Evolutionary conservation across 2,797 vertebrate species (phyloP), one percentile per base, ranked within the genome.

Genomic region (Lepus townsendii): DNA sequence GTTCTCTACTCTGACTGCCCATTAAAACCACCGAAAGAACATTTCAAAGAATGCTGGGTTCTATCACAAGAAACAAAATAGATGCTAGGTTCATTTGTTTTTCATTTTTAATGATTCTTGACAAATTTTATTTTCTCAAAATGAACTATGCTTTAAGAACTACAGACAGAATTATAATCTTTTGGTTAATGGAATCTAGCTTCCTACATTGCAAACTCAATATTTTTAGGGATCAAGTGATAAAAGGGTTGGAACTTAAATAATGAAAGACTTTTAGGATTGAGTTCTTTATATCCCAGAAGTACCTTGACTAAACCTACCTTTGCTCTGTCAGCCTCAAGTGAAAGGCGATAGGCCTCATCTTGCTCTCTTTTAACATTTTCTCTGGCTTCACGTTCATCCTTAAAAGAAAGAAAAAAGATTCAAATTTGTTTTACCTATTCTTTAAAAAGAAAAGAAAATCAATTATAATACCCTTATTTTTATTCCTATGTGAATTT

Each of bases 271-370:
- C 69, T 27, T 69, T 88, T 68, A 80, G 60, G 32, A 78, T 73
- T 93, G 65, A 94, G 54, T 80, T 86, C 27, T 57, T 57, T 79
- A 68, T 69, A 91, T 77, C 50, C 35, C 27, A 95, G 75, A 95
- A 88, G 50, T 80, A 42, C 73, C 50, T 60, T 82, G 8, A 22
- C 66, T 47, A 95, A 93, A 97, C 98, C 50, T 96, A 99, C 99
- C 99, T 99, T 99, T 80, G 99, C 99, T 95, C 99, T 99, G 98
- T 99, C 99, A 24, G 99, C 99, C 98, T 99, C 99, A 97, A 99
- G 98, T 5, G 99, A 99, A 97, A 99, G 96, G 93, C 99, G 99
- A 97, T 99, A 99, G 0, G 99, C 99, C 97, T 99, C 99, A 35
- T 99, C 99, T 97, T 99, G 99, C 95, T 99, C 99, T 96, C 99